phyloP scores from a whole-genome alignment of 1,140 invertebrate species.

The Pomphorhynchus laevis region DNA sequence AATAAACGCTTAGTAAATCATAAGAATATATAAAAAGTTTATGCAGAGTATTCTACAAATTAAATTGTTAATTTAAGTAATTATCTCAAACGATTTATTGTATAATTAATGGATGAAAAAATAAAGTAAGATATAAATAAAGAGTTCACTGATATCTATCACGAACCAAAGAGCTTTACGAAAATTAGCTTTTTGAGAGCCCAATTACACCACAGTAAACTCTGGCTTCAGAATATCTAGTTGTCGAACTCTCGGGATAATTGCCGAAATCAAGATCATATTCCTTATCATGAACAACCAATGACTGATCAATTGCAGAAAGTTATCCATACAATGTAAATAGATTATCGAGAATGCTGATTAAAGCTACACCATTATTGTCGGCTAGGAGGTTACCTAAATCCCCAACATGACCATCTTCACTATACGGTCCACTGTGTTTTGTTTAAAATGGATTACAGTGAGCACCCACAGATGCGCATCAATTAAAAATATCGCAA shows the following conservation, averaged over 20 bases:
- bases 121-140: too few relatives aligned
- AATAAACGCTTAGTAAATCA: too few relatives aligned
- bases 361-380: slow-evolving; percentile 31
- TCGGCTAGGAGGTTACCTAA: slow-evolving; percentile 48
- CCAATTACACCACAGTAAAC: slow-evolving; percentile 24
- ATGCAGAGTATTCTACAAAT: too few relatives aligned
- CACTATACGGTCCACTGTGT: slow-evolving; percentile 41
- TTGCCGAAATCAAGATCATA: slow-evolving; percentile 25
- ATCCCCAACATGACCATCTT: slow-evolving; percentile 45
- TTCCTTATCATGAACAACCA: slow-evolving; percentile 23
- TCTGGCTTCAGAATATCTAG: slow-evolving; percentile 23
- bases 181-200: slow-evolving; percentile 6
- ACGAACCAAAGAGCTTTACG: too few relatives aligned
- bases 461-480: slow-evolving; percentile 31
- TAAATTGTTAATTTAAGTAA: too few relatives aligned
- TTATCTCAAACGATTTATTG: too few relatives aligned
- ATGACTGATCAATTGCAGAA: slow-evolving; percentile 46
- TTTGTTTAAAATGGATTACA: slow-evolving; percentile 52
- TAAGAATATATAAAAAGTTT: too few relatives aligned
- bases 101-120: too few relatives aligned
- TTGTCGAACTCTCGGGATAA: slow-evolving; percentile 19
- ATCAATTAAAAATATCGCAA: slow-evolving; percentile 60
- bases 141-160: too few relatives aligned
- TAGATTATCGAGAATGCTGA: slow-evolving; percentile 34
- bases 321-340: slow-evolving; percentile 36